Evolutionary conservation across 2,113 vertebrate species (phyloP).

Genomic region (Solea senegalensis): DNA sequence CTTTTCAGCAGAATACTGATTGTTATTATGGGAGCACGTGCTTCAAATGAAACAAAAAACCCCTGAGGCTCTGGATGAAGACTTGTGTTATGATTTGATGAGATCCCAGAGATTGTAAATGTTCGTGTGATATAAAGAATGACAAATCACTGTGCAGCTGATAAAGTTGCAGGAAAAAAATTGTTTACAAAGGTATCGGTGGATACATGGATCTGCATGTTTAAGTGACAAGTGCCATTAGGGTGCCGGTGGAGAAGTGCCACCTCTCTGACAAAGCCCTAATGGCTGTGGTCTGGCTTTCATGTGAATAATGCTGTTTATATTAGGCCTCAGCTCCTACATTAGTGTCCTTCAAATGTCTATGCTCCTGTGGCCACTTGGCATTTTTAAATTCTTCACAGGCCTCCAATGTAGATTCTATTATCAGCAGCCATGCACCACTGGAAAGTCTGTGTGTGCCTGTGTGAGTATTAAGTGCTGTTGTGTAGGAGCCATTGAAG

Average conservation of each 20-base stretch:
- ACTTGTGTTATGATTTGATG: slow-evolving; percentile 52
- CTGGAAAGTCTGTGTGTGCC: slow-evolving; percentile 57
- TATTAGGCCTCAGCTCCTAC: slow-evolving; percentile 75
- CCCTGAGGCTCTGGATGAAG: slow-evolving; percentile 45
- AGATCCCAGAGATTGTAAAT: slow-evolving; percentile 47
- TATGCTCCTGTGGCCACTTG: slow-evolving; percentile 54
- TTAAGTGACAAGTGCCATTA: slow-evolving; percentile 68
- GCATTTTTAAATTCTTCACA: slow-evolving; percentile 76
- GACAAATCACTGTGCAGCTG: slow-evolving; percentile 48
- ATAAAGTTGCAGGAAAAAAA: slow-evolving; percentile 26
- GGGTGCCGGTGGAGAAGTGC: slow-evolving; percentile 59
- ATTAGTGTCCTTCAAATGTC: slow-evolving; percentile 81
- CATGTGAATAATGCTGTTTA: slow-evolving; percentile 82
- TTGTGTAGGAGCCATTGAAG: slow-evolving; percentile 66
- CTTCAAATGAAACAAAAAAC: slow-evolving; percentile 15
- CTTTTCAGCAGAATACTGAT: slow-evolving; percentile 65
- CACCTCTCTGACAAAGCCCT: slow-evolving; percentile 62
- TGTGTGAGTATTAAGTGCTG: slow-evolving; percentile 53
- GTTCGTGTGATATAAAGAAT: slow-evolving; percentile 31
- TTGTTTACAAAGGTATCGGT: slow-evolving; percentile 17
- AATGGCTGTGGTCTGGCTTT: slow-evolving; percentile 71
- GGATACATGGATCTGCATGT: slow-evolving; percentile 34
- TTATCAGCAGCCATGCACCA: slow-evolving; percentile 59
- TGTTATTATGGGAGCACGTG: slow-evolving; percentile 60
- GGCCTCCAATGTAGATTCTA: slow-evolving; percentile 70